These are phyloP conservation scores for Tinamus guttatus DNA, from an alignment of 2,113 vertebrate genomes.

Conservation along the genomic window DNA sequence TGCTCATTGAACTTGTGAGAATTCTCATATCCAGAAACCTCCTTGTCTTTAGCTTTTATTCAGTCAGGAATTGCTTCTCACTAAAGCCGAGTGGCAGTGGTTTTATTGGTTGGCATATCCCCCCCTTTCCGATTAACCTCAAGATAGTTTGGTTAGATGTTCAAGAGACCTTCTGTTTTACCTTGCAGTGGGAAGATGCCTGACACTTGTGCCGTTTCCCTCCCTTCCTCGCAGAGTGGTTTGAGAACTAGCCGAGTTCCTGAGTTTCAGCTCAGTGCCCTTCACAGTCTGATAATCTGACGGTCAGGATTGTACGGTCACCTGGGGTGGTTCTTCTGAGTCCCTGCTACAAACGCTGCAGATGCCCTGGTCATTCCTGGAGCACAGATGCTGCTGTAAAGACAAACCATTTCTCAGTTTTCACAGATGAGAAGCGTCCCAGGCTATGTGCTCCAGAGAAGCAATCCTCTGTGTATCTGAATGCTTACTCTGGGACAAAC, in stretches of 20 bases:
- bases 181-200: neutral
- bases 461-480: neutral
- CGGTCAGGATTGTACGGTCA: fast-evolving
- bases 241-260: neutral
- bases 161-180: neutral
- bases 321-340: neutral
- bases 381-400: neutral
- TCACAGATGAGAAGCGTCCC: neutral
- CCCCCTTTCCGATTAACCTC: neutral
- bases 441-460: neutral
- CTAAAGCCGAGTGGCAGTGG: neutral
- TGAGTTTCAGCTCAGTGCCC: neutral
- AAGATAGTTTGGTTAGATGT: neutral
- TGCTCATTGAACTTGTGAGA: neutral
- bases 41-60: neutral
- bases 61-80: neutral
- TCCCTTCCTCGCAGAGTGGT: neutral
- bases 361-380: neutral
- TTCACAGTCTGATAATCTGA: neutral
- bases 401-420: neutral
- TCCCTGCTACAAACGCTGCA: neutral
- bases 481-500: fast-evolving
- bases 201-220: neutral
- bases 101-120: neutral
- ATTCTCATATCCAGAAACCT: neutral